Conservation (phyloP, 2,113 vertebrate genomes). For the Hyperoodon ampullatus region DNA sequence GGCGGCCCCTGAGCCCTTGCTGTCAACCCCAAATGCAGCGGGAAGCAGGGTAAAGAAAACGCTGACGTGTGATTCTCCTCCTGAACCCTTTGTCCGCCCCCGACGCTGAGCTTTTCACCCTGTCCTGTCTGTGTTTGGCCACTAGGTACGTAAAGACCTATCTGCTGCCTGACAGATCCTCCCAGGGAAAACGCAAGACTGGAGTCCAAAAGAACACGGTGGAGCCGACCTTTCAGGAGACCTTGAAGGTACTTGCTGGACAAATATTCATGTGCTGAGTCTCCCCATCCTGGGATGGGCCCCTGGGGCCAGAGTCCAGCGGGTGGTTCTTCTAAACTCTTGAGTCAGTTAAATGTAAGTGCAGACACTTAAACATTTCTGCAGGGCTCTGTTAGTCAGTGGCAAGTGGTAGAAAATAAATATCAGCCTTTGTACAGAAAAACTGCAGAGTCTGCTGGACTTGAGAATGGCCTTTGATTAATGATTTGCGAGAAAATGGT, state of each 20-base stretch:
- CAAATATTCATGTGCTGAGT: neutral
- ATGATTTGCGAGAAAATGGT: slow-evolving; percentile 32
- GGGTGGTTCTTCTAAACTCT: neutral
- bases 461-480: slow-evolving; percentile 12
- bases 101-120: neutral
- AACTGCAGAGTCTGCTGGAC: neutral
- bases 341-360: neutral
- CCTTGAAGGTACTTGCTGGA: slow-evolving; percentile 87
- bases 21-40: neutral
- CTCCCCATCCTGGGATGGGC: accelerated
- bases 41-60: neutral
- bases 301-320: neutral
- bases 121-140: neutral
- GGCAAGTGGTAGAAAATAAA: neutral
- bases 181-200: slow-evolving; percentile 91
- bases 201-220: slow-evolving; percentile 89
- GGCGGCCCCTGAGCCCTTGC: neutral
- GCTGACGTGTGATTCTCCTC: accelerated
- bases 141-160: slow-evolving; percentile 93
- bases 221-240: slow-evolving; percentile 91
- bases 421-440: slow-evolving; percentile 18
- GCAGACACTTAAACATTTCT: neutral
- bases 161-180: slow-evolving; percentile 91
- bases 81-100: accelerated
- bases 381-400: neutral